Conservation (phyloP, 2,113 vertebrate species). For the Penelope pileata region DNA sequence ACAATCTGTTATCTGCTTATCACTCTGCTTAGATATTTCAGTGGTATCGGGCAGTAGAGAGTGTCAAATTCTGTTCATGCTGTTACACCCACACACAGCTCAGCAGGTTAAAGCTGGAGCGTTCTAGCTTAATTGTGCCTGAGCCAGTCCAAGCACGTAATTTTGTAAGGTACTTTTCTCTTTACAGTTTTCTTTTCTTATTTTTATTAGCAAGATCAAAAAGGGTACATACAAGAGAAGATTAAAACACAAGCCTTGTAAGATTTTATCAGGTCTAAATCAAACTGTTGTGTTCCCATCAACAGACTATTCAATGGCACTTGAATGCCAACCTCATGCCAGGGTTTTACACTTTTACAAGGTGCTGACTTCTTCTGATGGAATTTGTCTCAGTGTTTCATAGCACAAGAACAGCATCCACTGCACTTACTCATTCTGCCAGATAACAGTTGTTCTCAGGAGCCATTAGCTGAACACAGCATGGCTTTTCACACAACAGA, state of each 20-base stretch:
- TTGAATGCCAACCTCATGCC: conserved; percentile 50
- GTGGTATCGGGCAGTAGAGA: conserved; percentile 64
- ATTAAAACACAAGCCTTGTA: conserved; percentile 28
- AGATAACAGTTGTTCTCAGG: conserved; percentile 12
- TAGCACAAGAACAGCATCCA: not conserved
- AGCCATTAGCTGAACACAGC: not conserved
- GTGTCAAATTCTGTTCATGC: conserved; percentile 69
- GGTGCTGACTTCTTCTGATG: conserved; percentile 17
- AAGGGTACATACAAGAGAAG: conserved; percentile 29
- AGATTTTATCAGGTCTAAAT: conserved; percentile 47
- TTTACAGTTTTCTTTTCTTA: conserved; percentile 40
- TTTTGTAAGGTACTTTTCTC: conserved; percentile 51
- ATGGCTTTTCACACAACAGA: conserved; percentile 22
- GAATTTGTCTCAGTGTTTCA: conserved; percentile 16
- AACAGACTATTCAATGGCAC: conserved; percentile 39
- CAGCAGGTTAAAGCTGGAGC: conserved; percentile 48
- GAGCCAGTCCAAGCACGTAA: conserved; percentile 56
- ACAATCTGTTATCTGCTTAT: conserved; percentile 74
- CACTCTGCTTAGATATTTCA: conserved; percentile 66
- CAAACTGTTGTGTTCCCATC: conserved; percentile 35
- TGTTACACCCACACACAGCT: conserved; percentile 62
- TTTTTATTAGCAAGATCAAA: conserved; percentile 58
- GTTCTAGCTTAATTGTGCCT: conserved; percentile 55
- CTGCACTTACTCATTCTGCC: not conserved
- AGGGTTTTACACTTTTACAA: conserved; percentile 52